Base-by-base conservation (phyloP, 2,113 vertebrate species). In the Macrotus californicus region DNA sequence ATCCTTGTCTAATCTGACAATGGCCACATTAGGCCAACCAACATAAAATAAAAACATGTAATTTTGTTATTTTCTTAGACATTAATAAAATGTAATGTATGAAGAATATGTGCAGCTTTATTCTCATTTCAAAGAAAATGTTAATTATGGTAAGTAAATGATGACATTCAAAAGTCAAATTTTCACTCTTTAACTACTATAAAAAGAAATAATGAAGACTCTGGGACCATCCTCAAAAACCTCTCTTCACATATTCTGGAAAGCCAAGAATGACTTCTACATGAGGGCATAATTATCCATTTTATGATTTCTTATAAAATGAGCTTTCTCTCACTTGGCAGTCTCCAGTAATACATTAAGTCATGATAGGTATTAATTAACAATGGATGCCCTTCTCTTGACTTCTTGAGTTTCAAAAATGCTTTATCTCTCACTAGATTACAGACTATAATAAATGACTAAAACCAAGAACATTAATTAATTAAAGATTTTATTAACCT, bases 291-390 rank as follows among this genome's bases (percentile, higher is more conserved):
- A 77, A 93, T 66, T 91, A 43, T 48, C 22, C 39, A 66, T 94
- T 95, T 91, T 91, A 92, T 66, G 11, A 73, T 81, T 79, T 95
- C 46, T 80, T 66, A 80, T 54, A 66, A 87, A 90, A 86, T 87
- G 76, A 91, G 13, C 48, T 87, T 96, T 91, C 67, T 93, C 61
- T 66, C 14, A 82, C 34, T 96, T 92, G 73, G 43, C 39, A 76
- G 21, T 89, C 50, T 86, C 77, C 34, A 80, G 43, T 43, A 91
- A 96, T 69, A 50, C 66, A 91, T 93, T 95, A 95, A 95, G 52
- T 85, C 73, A 92, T 87, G 86, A 54, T 43, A 97, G 73, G 26
- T 77, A 93, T 91, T 93, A 94, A 96, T 96, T 91, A 95, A 96
- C 48, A 7, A 66, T 82, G 24, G 8, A 11, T 91, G 36, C 19